phyloP scores from a whole-genome alignment of 1,140 invertebrate genomes.

The Ptiloglossa arizonensis region DNA sequence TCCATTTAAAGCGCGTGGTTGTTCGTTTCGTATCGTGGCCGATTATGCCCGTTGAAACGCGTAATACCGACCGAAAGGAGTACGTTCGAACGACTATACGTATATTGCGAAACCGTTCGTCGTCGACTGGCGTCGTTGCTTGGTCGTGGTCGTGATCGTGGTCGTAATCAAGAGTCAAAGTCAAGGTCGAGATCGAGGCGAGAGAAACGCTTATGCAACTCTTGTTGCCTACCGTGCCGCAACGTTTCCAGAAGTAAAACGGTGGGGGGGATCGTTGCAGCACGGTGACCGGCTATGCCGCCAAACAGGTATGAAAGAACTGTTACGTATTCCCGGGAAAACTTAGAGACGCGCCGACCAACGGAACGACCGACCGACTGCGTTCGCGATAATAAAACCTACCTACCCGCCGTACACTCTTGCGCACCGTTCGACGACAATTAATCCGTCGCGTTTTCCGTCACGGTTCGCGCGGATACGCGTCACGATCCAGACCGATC shows the following conservation, averaged over 20 bases:
- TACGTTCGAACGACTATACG: slow-evolving; percentile 34
- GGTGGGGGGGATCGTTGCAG: slow-evolving; percentile 42
- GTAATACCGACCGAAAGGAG: slow-evolving; percentile 15
- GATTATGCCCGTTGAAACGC: background rate
- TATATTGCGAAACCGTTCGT: slow-evolving; percentile 68
- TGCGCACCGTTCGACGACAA: background rate
- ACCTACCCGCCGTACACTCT: background rate
- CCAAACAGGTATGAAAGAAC: slow-evolving; percentile 56
- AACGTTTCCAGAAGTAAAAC: slow-evolving; percentile 26
- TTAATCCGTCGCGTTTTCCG: too few species aligned
- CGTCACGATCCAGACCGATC: too few species aligned
- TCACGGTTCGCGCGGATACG: too few species aligned
- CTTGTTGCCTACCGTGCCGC: slow-evolving; percentile 38
- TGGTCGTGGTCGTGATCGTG: slow-evolving; percentile 65
- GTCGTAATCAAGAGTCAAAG: slow-evolving; percentile 78
- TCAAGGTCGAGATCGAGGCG: slow-evolving; percentile 75
- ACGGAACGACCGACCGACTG: background rate
- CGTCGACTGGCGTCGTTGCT: slow-evolving; percentile 51
- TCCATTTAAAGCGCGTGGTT: background rate
- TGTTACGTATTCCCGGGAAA: slow-evolving; percentile 57
- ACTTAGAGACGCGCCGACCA: slow-evolving; percentile 4
- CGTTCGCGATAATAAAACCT: slow-evolving; percentile 4
- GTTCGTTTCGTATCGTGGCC: too few species aligned
- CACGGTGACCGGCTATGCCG: slow-evolving; percentile 33
- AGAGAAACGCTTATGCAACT: slow-evolving; percentile 74